A percentile compares a stretch with the other conserved stretches of the same genome.
phyloP scores from a whole-genome alignment of 2,113 vertebrate genomes.

The Phyllostomus discolor region DNA sequence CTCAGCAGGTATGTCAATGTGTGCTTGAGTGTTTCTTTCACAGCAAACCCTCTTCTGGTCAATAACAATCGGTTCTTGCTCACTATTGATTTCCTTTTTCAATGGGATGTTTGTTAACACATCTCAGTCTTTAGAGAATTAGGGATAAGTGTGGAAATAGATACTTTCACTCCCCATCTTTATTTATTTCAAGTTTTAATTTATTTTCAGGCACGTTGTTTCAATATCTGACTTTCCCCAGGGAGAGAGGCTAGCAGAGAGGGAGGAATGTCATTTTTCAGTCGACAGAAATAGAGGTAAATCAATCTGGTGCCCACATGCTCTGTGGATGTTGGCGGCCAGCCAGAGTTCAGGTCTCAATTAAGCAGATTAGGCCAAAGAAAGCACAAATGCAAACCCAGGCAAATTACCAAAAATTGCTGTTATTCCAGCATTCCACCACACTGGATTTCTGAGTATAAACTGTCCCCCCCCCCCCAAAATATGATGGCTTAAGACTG shows the following conservation, averaged over 20 bases:
- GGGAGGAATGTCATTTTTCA: not conserved
- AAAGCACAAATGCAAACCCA: conserved; percentile 80
- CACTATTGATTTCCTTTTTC: not conserved
- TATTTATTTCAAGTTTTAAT: not conserved
- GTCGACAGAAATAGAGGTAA: conserved; percentile 9
- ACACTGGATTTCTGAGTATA: conserved; percentile 73
- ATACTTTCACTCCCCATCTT: not conserved
- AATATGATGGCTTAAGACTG: conserved; percentile 74
- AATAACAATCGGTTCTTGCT: not conserved
- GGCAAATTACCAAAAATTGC: conserved; percentile 79
- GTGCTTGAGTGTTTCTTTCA: not conserved
- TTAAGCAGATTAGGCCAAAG: conserved; percentile 83
- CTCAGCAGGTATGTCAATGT: not conserved
- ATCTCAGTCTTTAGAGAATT: not conserved
- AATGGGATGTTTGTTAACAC: not conserved
- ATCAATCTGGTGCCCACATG: conserved; percentile 72
- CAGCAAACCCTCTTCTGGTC: not conserved
- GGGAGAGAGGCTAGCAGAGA: not conserved
- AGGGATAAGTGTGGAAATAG: not conserved
- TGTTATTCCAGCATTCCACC: conserved; percentile 58
- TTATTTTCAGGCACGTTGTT: not conserved
- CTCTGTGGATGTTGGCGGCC: conserved; percentile 71
- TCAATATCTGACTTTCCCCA: not conserved
- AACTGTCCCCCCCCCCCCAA: conserved; percentile 72
- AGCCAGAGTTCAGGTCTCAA: conserved; percentile 77